phyloP scores from a whole-genome alignment of 1,140 invertebrate species.

The Hylyphantes graminicola region DNA sequence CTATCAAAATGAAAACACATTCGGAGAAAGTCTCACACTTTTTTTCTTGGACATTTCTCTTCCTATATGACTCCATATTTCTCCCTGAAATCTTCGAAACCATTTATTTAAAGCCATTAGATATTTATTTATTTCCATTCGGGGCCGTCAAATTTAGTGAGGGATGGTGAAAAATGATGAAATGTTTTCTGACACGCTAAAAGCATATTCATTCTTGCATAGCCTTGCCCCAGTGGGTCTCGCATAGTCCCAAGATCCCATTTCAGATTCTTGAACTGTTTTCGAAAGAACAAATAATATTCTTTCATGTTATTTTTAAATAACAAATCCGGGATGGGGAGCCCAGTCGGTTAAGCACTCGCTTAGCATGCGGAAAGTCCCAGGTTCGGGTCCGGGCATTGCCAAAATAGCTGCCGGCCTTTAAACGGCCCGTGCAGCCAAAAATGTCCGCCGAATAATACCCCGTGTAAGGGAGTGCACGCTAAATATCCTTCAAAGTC shows the following conservation, averaged over 20 bases:
- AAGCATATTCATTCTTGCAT: constrained; percentile 54
- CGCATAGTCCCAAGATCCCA: neutral
- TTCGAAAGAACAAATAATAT: too few relatives aligned
- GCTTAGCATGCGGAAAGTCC: too few relatives aligned
- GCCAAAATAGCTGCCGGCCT: too few relatives aligned
- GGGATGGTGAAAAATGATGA: constrained; percentile 56
- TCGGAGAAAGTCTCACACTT: constrained; percentile 9
- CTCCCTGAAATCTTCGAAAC: constrained; percentile 24
- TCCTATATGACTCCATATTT: constrained; percentile 24
- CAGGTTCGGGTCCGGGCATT: too few relatives aligned
- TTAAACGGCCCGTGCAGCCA: too few relatives aligned
- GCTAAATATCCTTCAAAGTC: too few relatives aligned
- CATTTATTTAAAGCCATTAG: constrained; percentile 58
- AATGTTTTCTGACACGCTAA: constrained; percentile 58
- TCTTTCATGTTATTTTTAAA: too few relatives aligned
- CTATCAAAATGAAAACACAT: constrained; percentile 5
- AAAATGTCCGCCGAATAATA: too few relatives aligned
- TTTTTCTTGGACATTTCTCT: constrained; percentile 28
- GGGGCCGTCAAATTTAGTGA: constrained; percentile 54
- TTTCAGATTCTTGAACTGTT: too few relatives aligned
- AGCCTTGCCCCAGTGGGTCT: neutral
- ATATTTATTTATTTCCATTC: constrained; percentile 59
- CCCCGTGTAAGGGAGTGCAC: too few relatives aligned
- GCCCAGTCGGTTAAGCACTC: too few relatives aligned
- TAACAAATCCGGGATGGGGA: too few relatives aligned